Evolutionary conservation across 2,113 vertebrate genomes (phyloP), one percentile per base, ranked within the genome.

Genomic region (Coturnix japonica): DNA sequence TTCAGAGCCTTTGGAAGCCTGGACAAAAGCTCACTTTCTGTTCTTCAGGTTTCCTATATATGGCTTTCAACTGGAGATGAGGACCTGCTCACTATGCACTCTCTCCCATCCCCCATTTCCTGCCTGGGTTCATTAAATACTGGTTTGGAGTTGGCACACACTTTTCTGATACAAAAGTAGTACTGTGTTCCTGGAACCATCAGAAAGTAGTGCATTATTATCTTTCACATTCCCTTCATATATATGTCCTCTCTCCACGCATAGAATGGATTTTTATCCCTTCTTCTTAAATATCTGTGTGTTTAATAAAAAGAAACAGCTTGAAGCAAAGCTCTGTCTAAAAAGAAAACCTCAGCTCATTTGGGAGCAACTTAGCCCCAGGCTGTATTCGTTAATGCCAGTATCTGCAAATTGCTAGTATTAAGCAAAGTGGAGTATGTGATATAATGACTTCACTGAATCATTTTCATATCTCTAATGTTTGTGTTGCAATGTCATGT

Each of bases 81-180:
- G 95, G 97, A 97, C 97, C 97, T 97, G 97, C 97, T 97, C 87
- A 74, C 97, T 95, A 2, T 91, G 77, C 85, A 86, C 69, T 11
- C 60, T 80, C 75, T 95, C 96, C 97, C 97, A 95, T 96, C 98
- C 98, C 97, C 97, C 97, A 94, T 97, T 98, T 99, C 98, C 98
- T 98, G 98, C 97, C 97, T 89, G 94, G 97, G 95, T 98, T 98
- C 97, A 97, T 98, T 98, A 98, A 97, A 97, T 95, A 95, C 95
- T 97, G 97, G 95, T 95, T 95, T 98, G 97, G 95, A 97, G 96
- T 97, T 96, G 96, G 97, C 96, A 97, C 91, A 95, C 64, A 13
- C 95, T 96, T 61, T 91, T 93, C 91, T 93, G 88, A 77, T 97
- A 98, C 98, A 98, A 98, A 98, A 98, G 97, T 98, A 87, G 95